Conservation (phyloP, 2,113 vertebrate genomes). For the Emydocephalus ijimae region DNA sequence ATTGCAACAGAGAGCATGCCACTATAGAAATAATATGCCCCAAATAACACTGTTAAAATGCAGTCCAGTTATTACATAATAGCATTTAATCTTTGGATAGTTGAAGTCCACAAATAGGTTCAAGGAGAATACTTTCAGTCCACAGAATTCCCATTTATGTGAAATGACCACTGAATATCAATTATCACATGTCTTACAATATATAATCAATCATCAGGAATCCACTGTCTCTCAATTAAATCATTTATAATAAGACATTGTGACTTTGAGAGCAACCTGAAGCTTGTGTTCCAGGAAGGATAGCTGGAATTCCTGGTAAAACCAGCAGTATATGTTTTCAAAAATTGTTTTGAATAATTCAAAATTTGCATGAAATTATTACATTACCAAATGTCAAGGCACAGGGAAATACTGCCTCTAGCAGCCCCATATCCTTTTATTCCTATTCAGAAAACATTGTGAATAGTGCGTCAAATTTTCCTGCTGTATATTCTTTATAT, state of each 20-base stretch:
- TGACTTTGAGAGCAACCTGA: not conserved
- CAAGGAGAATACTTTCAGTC: not conserved
- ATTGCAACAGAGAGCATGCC: not conserved
- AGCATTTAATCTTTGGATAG: not conserved
- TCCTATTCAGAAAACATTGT: not conserved
- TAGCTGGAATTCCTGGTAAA: not conserved
- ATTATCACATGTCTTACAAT: not conserved
- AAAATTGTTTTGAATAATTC: not conserved
- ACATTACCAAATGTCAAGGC: not conserved
- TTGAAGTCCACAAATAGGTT: not conserved
- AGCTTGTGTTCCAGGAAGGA: not conserved
- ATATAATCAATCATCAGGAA: not conserved
- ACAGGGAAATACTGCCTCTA: not conserved
- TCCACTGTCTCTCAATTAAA: not conserved
- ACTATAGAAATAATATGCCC: not conserved
- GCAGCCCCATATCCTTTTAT: not conserved
- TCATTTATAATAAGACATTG: not conserved
- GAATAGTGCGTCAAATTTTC: not conserved
- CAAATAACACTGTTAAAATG: not conserved
- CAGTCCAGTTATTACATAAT: not conserved
- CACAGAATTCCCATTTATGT: not conserved
- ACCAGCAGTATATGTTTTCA: not conserved
- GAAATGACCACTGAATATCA: not conserved
- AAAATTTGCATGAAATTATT: not conserved
- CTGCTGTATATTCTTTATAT: not conserved